Conservation (phyloP, 1,140 invertebrate species). For the Drosophila mauritiana region DNA sequence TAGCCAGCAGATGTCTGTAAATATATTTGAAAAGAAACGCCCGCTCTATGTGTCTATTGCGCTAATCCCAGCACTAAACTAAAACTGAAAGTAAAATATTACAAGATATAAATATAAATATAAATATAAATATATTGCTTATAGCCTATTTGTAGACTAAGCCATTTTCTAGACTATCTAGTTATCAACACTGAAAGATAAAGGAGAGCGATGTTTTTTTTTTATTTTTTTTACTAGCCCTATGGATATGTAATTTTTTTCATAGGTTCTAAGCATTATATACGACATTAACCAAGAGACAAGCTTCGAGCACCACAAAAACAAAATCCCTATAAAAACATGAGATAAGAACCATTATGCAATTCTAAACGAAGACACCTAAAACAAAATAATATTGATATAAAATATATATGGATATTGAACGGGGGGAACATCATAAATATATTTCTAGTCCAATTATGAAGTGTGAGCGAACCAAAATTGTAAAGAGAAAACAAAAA, state of each 20-base stretch:
- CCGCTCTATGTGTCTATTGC: conserved; percentile 32
- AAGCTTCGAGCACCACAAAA: conserved; percentile 47
- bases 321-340: not conserved
- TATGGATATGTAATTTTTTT: conserved; percentile 58
- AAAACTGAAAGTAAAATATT: not conserved
- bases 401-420: conserved; percentile 22
- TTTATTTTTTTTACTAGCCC: conserved; percentile 46
- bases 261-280: conserved; percentile 30
- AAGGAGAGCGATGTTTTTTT: conserved; percentile 26
- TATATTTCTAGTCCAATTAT: conserved; percentile 78
- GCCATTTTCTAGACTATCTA: conserved; percentile 29
- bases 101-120: not conserved
- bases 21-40: conserved; percentile 6
- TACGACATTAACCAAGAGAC: conserved; percentile 47
- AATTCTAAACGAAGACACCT: conserved; percentile 27
- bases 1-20: conserved; percentile 35
- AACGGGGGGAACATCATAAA: conserved; percentile 37
- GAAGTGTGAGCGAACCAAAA: conserved; percentile 59
- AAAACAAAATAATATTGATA: conserved; percentile 1
- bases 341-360: conserved; percentile 37
- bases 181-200: not conserved
- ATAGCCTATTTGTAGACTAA: conserved; percentile 33
- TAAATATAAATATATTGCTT: conserved; percentile 28
- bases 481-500: conserved; percentile 50
- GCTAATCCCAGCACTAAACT: conserved; percentile 10